Evolutionary conservation across 2,888 invertebrate species (phyloP).

Genomic region (Odontomyia ornata): DNA sequence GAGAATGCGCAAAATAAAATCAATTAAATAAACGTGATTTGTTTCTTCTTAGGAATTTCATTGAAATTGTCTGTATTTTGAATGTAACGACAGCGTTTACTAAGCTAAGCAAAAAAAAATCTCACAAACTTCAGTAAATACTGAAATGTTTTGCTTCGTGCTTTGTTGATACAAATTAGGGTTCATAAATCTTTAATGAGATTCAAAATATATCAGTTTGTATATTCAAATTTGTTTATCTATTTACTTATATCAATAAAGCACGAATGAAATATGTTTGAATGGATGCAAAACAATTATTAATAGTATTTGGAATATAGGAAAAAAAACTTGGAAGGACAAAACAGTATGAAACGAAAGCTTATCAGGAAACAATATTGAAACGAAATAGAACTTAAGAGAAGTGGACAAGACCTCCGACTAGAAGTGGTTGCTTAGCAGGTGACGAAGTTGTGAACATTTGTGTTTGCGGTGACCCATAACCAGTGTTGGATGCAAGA

Average conservation of each 20-base stretch:
- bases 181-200: too few relatives aligned
- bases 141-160: neutral
- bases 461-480: slow-evolving; percentile 53
- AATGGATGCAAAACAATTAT: slow-evolving; percentile 43
- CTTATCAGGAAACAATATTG: slow-evolving; percentile 19
- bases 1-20: neutral
- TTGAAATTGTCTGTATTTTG: slow-evolving; percentile 29
- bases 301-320: slow-evolving; percentile 47
- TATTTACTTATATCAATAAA: neutral
- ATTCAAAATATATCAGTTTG: too few relatives aligned
- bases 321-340: slow-evolving; percentile 12
- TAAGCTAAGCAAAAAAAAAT: slow-evolving; percentile 34
- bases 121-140: slow-evolving; percentile 7
- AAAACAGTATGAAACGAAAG: slow-evolving; percentile 16
- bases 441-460: slow-evolving; percentile 55
- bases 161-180: neutral
- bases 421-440: slow-evolving; percentile 63
- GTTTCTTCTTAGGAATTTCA: neutral
- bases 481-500: slow-evolving; percentile 45
- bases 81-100: slow-evolving; percentile 13
- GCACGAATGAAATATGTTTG: slow-evolving; percentile 2
- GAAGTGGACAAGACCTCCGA: slow-evolving; percentile 63
- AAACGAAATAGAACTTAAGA: slow-evolving; percentile 59
- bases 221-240: too few relatives aligned
- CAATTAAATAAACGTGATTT: neutral